phyloP scores from a whole-genome alignment of 2,888 invertebrate species.

The Dichetophora obliterata region DNA sequence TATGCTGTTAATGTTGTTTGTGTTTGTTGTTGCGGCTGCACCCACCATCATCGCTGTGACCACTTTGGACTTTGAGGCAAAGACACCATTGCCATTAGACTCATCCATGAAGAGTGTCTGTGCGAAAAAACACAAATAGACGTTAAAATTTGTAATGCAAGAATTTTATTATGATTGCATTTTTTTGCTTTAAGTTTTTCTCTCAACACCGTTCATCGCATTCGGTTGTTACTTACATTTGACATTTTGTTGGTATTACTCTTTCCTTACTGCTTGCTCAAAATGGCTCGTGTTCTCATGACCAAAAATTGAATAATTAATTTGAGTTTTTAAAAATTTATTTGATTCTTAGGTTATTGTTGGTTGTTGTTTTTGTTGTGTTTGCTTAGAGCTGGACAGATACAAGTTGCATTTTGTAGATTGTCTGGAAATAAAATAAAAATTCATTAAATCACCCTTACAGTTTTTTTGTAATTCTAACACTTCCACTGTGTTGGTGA shows the following conservation, averaged over 20 bases:
- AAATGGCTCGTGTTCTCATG: background rate
- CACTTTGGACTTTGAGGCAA: conserved; percentile 55
- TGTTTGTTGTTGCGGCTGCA: conserved; percentile 44
- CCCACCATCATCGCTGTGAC: conserved; percentile 41
- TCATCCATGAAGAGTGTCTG: conserved; percentile 68
- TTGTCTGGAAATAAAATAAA: conserved; percentile 54
- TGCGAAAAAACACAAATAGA: conserved; percentile 22
- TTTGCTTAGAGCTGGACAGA: conserved; percentile 52
- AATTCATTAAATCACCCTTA: background rate
- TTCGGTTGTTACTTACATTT: conserved; percentile 56
- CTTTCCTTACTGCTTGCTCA: background rate
- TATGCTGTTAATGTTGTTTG: conserved; percentile 49
- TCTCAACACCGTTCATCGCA: background rate
- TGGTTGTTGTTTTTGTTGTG: conserved; percentile 41
- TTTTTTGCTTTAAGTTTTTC: background rate
- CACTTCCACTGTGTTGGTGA: no score
- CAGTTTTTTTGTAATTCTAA: no score
- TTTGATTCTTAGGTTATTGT: conserved; percentile 29
- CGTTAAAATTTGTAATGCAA: conserved; percentile 3
- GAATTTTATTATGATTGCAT: conserved; percentile 32
- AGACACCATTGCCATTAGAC: conserved; percentile 68
- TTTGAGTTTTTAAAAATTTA: conserved; percentile 10
- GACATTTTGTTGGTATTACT: conserved; percentile 55
- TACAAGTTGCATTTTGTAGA: conserved; percentile 54
- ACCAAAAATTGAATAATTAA: background rate